phyloP scores from a whole-genome alignment of 2,113 vertebrate genomes.

The Willisornis vidua region DNA sequence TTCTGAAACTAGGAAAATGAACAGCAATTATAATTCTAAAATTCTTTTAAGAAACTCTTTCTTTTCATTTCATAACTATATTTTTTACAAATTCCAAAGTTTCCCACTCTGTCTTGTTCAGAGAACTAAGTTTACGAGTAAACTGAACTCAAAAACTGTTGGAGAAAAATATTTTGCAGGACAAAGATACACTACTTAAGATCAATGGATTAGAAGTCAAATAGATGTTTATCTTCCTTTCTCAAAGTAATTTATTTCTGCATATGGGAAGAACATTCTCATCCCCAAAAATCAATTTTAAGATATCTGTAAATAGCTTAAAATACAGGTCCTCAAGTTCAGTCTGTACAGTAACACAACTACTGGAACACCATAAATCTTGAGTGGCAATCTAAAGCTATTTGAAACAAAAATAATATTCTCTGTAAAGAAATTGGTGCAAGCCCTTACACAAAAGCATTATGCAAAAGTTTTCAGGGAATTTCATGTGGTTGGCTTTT shows the following conservation, averaged over 20 bases:
- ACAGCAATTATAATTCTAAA: not conserved
- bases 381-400: not conserved
- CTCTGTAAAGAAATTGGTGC: not conserved
- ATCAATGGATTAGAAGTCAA: not conserved
- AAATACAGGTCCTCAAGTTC: not conserved
- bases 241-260: slow-evolving; percentile 8
- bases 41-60: not conserved
- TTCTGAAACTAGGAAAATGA: not conserved
- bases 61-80: not conserved
- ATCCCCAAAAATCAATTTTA: not conserved
- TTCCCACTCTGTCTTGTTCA: not conserved
- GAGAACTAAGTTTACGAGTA: not conserved
- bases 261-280: not conserved
- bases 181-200: not conserved
- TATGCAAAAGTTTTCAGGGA: not conserved
- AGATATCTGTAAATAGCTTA: not conserved
- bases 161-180: not conserved
- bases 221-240: not conserved
- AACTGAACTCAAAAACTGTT: not conserved
- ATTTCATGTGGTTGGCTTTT: not conserved
- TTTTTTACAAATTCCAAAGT: not conserved
- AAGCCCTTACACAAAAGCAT: not conserved
- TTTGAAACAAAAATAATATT: not conserved
- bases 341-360: not conserved
- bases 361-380: not conserved